Percentiles rank a stretch among this genome's conserved stretches.
Evolutionary conservation across 2,888 invertebrate species (phyloP).

Genomic region (Panopea generosa): DNA sequence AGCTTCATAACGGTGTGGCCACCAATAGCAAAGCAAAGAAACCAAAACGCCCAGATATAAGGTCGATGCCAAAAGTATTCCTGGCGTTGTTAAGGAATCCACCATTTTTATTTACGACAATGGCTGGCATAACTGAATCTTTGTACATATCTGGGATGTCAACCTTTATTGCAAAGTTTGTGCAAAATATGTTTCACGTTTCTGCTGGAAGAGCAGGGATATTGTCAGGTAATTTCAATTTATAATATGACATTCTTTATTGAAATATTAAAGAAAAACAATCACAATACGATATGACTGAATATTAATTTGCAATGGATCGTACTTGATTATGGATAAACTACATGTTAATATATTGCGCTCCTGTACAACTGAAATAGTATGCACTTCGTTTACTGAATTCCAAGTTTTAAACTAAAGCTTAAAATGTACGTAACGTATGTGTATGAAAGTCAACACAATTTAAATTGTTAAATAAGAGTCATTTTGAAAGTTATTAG

Average conservation of each 20-base stretch:
- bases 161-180: conserved; percentile 91
- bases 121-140: conserved; percentile 88
- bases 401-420: no score
- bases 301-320: no score
- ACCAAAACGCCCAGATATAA: conserved; percentile 41
- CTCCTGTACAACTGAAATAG: no score
- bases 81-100: conserved; percentile 71
- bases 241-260: not conserved
- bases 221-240: conserved; percentile 87
- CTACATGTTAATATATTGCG: no score
- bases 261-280: not conserved
- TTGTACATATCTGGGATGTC: conserved; percentile 87
- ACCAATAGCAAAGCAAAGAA: conserved; percentile 2
- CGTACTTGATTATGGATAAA: no score
- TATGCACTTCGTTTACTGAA: no score
- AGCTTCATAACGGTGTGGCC: conserved; percentile 67
- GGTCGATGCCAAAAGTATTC: conserved; percentile 53
- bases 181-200: conserved; percentile 90
- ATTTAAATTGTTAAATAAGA: no score
- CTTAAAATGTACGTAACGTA: no score
- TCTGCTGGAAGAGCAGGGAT: conserved; percentile 89
- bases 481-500: no score
- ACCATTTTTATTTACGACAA: conserved; percentile 88
- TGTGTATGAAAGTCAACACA: no score
- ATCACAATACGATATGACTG: not conserved